Conservation (phyloP, 1,140 invertebrate species). For the Lerema accius region DNA sequence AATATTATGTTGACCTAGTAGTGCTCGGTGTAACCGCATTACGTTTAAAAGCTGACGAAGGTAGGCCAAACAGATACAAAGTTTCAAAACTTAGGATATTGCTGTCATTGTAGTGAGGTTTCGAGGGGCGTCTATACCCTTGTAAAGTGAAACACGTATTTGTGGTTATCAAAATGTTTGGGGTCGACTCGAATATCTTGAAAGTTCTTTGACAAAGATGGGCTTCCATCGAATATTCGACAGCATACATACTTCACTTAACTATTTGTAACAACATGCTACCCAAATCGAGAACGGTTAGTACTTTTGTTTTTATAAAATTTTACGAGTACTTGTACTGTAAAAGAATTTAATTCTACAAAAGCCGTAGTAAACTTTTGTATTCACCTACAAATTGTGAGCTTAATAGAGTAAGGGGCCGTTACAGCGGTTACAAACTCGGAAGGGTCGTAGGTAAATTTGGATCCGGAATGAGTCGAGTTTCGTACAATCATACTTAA, state of each 20-base stretch:
- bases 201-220: slow-evolving; percentile 38
- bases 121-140: slow-evolving; percentile 42
- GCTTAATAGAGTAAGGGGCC: slow-evolving; percentile 22
- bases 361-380: slow-evolving; percentile 26
- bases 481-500: slow-evolving; percentile 40
- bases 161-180: slow-evolving; percentile 58
- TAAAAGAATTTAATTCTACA: slow-evolving; percentile 29
- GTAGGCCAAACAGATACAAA: slow-evolving; percentile 46
- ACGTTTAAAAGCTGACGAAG: slow-evolving; percentile 44
- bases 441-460: slow-evolving; percentile 29
- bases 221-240: slow-evolving; percentile 36
- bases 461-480: slow-evolving; percentile 24
- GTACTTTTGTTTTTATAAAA: slow-evolving; percentile 4
- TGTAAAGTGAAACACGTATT: slow-evolving; percentile 57
- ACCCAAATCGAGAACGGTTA: too few species aligned
- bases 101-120: slow-evolving; percentile 57
- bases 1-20: slow-evolving; percentile 23
- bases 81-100: slow-evolving; percentile 57
- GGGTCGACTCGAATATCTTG: slow-evolving; percentile 40
- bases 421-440: slow-evolving; percentile 27
- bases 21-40: slow-evolving; percentile 37
- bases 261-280: too few species aligned
- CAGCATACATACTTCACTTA: background rate
- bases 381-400: slow-evolving; percentile 15
- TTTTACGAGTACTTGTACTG: background rate